Percentiles rank a stretch among this genome's conserved stretches.
phyloP scores from a whole-genome alignment of 2,113 vertebrate species.

The Otus sunia region DNA sequence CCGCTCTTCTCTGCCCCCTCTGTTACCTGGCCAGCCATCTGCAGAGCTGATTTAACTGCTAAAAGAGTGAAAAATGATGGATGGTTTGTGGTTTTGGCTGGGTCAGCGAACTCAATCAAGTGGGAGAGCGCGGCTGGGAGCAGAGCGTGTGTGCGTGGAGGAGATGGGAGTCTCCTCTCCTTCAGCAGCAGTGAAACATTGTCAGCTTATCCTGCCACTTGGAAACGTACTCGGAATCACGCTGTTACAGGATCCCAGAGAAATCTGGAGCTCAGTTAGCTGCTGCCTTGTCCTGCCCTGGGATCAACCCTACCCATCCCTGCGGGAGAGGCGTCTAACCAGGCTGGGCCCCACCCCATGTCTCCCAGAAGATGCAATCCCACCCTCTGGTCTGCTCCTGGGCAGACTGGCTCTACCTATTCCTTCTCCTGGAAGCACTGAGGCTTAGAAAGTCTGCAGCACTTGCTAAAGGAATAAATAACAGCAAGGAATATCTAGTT shows the following conservation, averaged over 20 bases:
- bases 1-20: background rate
- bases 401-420: background rate
- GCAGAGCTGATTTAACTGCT: background rate
- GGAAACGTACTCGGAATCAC: background rate
- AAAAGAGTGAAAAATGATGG: background rate
- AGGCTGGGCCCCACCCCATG: background rate
- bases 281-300: background rate
- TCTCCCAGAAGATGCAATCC: background rate
- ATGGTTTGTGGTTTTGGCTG: background rate
- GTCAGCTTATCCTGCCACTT: background rate
- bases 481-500: background rate
- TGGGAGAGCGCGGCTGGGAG: background rate
- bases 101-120: background rate
- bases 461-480: background rate
- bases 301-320: background rate
- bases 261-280: background rate
- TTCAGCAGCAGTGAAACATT: background rate
- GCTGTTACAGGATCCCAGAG: background rate
- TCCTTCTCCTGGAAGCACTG: background rate
- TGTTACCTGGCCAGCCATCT: background rate
- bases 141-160: accelerated
- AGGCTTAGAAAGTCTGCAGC: background rate
- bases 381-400: background rate
- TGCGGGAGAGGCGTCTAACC: background rate
- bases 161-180: background rate